Conservation (phyloP, 2,888 invertebrate genomes). For the Pedicia rivosa region DNA sequence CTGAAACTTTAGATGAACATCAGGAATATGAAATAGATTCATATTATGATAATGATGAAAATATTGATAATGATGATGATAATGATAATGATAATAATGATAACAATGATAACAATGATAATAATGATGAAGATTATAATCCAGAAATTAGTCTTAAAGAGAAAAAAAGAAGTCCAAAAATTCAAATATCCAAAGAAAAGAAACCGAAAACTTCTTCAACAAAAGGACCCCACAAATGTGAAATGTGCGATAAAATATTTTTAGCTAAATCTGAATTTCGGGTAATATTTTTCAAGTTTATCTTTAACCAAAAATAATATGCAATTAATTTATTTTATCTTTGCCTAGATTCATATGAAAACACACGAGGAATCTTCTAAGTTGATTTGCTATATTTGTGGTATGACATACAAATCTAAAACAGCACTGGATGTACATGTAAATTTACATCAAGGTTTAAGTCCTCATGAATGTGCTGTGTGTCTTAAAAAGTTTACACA, state of each 20-base stretch:
- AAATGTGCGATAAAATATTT: conserved; percentile 9
- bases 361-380: not conserved
- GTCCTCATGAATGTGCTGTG: conserved; percentile 32
- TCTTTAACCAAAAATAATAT: not conserved
- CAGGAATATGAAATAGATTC: not conserved
- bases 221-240: conserved; percentile 6
- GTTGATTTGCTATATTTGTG: conserved; percentile 31
- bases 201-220: not conserved
- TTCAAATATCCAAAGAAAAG: not conserved
- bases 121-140: conserved; percentile 3
- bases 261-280: conserved; percentile 5
- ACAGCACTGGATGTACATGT: conserved; percentile 33
- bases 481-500: conserved; percentile 39
- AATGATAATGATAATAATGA: not conserved
- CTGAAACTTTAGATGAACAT: not conserved
- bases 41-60: not conserved
- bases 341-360: conserved; percentile 6
- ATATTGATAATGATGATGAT: not conserved
- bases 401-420: conserved; percentile 34
- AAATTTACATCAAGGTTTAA: conserved; percentile 34
- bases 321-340: not conserved
- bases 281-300: too few relatives aligned
- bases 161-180: not conserved
- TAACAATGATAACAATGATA: not conserved
- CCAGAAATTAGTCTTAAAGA: not conserved